Base-by-base conservation (phyloP, 2,888 invertebrate genomes). In the Conops quadrifasciatus region DNA sequence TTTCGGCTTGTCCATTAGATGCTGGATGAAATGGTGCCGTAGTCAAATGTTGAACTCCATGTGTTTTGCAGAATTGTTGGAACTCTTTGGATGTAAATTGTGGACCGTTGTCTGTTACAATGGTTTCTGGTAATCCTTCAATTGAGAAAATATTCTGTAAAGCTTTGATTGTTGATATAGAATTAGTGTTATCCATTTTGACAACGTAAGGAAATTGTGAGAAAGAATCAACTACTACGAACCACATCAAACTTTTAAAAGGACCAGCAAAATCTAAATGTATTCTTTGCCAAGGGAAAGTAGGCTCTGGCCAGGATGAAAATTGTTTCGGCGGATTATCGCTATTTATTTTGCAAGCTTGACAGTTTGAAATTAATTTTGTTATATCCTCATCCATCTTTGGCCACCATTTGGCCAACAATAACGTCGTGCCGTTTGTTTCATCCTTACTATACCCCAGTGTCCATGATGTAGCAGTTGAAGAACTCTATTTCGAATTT, bases 201-300 rank as follows among this genome's bases (percentile, higher is more conserved):
- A 24, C 49, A n/a, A 73, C 28, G 58, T 64, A 73, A n/a, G 74
- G 72, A 65, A 73, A 73, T 36, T 74, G 72, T 11, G 59, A 75
- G 62, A 66, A 75, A 19, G 70, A 71, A 56, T 75, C 72, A 2
- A 75, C 71, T 58, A 72, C 74, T 26, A 75, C 72, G 16, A 75
- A 69, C 74, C 73, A 75, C 76, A 75, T 76, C 4, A 56, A 71
- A 26, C 66, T 53, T 28, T 68, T 71, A 28, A 82, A 74, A 21
- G 83, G 84, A 16, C 85, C 86, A 24, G 85, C 82, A 77, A 84
- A 86, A 75, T 87, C 87, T 15, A 83, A 77, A 76, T 87, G 86
- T 5, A 86, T 73, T 47, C 86, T 73, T 60, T 83, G 76, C 81
- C 83, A 84, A 2, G 82, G 80, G 51, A 75, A 72, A 13, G 67